Conservation (phyloP, 2,888 invertebrate species). For the Philopedon plagiatum region DNA sequence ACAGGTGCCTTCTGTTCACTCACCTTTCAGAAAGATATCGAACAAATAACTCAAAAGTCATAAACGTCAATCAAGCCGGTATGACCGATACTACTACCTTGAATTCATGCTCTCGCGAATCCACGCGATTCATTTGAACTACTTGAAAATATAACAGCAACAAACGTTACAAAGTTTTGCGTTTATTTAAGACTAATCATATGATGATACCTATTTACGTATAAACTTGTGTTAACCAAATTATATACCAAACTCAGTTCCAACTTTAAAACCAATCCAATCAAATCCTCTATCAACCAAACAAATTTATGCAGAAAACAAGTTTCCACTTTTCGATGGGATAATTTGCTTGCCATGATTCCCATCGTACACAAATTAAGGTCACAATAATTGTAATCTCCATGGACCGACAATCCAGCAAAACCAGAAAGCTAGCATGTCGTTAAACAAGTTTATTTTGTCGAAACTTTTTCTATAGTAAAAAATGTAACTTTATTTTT, state of each 20-base stretch:
- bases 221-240: background rate
- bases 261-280: background rate
- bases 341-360: background rate
- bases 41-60: too few species aligned
- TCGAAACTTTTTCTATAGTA: constrained; percentile 58
- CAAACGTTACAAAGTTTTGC: too few species aligned
- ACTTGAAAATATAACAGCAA: too few species aligned
- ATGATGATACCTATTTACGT: too few species aligned
- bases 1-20: too few species aligned
- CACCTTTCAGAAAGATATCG: too few species aligned
- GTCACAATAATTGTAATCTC: too few species aligned
- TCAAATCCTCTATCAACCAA: background rate
- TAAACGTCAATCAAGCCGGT: too few species aligned
- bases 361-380: constrained; percentile 33
- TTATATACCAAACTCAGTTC: background rate
- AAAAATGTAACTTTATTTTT: background rate
- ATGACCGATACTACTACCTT: too few species aligned
- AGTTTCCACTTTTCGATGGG: constrained; percentile 6
- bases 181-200: background rate
- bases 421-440: constrained; percentile 66
- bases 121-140: too few species aligned
- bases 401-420: constrained; percentile 63
- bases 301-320: constrained; percentile 14
- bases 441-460: constrained; percentile 61
- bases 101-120: too few species aligned